phyloP scores from a whole-genome alignment of 37 sponge, comb jelly and placozoan genomes.

The Aphrocallistes beatrix region DNA sequence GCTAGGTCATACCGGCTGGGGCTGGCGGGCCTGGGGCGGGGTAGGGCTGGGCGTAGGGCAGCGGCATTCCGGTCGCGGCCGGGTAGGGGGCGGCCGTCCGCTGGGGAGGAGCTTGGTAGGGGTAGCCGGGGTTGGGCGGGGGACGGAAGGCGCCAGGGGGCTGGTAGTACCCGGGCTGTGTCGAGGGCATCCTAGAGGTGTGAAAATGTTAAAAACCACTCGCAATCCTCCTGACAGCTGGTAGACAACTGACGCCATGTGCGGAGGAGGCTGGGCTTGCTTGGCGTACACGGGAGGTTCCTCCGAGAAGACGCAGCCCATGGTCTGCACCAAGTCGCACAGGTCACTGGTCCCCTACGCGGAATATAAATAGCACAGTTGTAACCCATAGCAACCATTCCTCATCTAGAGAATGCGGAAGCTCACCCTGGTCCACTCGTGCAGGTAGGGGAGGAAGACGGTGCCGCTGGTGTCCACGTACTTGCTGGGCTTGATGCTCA shows the following conservation, averaged over 20 bases:
- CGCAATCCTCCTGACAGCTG: neutral
- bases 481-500: constrained; percentile 71
- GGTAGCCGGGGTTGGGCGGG: neutral
- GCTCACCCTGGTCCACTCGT: constrained; percentile 84
- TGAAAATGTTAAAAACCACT: neutral
- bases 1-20: neutral
- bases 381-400: neutral
- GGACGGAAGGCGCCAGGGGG: neutral
- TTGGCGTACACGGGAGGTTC: constrained; percentile 72
- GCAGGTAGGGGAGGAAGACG: constrained; percentile 85
- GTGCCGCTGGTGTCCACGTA: constrained; percentile 75
- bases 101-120: neutral
- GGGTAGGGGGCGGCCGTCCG: neutral
- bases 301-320: constrained; percentile 71
- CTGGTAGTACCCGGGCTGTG: constrained; percentile 10
- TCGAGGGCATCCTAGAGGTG: constrained; percentile 20
- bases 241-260: neutral
- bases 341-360: constrained; percentile 60
- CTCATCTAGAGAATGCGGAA: neutral
- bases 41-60: neutral
- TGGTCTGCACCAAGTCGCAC: constrained; percentile 60
- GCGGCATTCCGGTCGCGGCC: neutral
- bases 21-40: neutral
- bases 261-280: constrained; percentile 26
- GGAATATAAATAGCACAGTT: too few relatives aligned